Evolutionary conservation across 2,888 invertebrate genomes (phyloP).

Genomic region (Diloba caeruleocephala): DNA sequence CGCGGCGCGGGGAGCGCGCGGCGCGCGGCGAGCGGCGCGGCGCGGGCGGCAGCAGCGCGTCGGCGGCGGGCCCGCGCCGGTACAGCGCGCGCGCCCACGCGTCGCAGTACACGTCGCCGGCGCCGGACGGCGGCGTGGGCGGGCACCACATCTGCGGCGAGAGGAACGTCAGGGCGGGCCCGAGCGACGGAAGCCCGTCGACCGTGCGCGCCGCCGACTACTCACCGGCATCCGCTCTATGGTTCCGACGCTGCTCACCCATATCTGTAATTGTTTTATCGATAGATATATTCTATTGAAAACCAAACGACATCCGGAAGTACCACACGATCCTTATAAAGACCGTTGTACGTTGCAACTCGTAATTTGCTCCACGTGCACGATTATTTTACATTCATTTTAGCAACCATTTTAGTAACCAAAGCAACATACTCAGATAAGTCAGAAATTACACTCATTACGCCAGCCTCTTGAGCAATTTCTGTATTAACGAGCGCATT

Average conservation of each 20-base stretch:
- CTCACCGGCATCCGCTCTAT: conserved; percentile 95
- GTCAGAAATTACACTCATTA: no score
- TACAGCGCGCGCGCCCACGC: conserved; percentile 95
- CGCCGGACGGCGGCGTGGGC: conserved; percentile 98
- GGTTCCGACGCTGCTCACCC: conserved; percentile 92
- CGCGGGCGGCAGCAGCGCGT: conserved; percentile 92
- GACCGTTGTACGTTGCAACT: no score
- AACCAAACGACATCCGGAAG: no score
- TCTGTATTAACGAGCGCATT: no score
- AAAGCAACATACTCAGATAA: no score
- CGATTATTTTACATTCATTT: no score
- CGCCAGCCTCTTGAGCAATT: no score
- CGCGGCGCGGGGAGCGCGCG: conserved; percentile 91
- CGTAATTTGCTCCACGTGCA: no score
- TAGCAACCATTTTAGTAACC: no score
- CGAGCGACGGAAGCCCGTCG: background rate
- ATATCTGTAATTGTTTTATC: conserved; percentile 89
- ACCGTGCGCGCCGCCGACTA: conserved; percentile 60
- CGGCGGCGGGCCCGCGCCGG: conserved; percentile 92
- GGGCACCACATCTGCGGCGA: conserved; percentile 97
- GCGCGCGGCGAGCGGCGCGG: conserved; percentile 90
- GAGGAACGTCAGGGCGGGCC: background rate
- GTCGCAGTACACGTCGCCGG: conserved; percentile 97
- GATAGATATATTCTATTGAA: background rate
- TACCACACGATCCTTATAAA: no score